Evolutionary conservation across 2,797 vertebrate species (phyloP), one percentile per base, ranked within the genome.

Genomic region (Pempheris klunzingeri): DNA sequence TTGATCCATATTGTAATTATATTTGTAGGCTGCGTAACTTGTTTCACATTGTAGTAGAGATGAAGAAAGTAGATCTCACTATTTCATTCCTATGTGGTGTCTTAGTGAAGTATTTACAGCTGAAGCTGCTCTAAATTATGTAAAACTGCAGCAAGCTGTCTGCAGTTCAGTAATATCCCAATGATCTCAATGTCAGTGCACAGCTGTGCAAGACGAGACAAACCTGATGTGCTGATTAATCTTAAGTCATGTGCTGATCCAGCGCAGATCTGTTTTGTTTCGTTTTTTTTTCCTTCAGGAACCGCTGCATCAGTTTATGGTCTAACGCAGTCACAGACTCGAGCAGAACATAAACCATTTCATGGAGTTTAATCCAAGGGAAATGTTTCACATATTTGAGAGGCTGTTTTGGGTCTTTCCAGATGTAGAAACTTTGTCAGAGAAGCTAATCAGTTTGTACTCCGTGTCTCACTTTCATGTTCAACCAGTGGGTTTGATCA

Each of bases 341-440:
- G 71, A 86, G 74, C 66, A 64, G 61, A 80, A 80, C 75, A 71
- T 80, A 86, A 86, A 88, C 80, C 74, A 41, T 22, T 28, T 80
- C 60, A 77, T 73, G 10, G 47, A 82, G 52, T 71, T 81, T 46
- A 84, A 82, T 82, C 77, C 71, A 39, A 75, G 55, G 82, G 72
- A 86, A 86, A 84, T 81, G 74, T 86, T 71, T 81, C 28, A 5
- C 74, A 75, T 87, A 64, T 84, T 81, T 85, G 7, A 76, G 66
- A 59, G 61, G 46, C 64, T 81, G 71, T 75, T 75, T 81, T 86
- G 64, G 66, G 34, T 77, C 55, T 72, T 50, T 86, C 78, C 87
- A 91, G 87, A 90, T 89, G 86, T 74, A 55, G 39, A 38, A 54
- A 74, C 34, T 36, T 47, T 81, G 78, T 82, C 71, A 52, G 44